Evolutionary conservation across 1,140 invertebrate species (phyloP), one percentile per base, ranked within the genome.

Genomic region (Zaprionus lachaisei): DNA sequence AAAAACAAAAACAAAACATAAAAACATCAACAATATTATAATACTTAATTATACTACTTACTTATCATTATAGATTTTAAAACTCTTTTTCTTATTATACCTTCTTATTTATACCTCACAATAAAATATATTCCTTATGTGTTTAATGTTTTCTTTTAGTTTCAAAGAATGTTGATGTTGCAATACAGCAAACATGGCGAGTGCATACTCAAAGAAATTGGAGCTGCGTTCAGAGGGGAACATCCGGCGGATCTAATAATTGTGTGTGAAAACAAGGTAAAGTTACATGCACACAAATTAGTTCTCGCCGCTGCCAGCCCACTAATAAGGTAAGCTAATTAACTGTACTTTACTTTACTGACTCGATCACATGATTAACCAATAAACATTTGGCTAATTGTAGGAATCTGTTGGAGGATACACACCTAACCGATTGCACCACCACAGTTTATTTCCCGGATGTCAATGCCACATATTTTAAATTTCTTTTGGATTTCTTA

Each of bases 121-220:
- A 11, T 17, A 49, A 20, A 55, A 55, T 17, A 49, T 63, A 20
- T 34, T 31, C 15, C 2, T 34, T n/a, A 26, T 17, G 24, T 31
- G n/a, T 24, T 44, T 49, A 9, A 9, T 17, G 24, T 55, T 41
- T 55, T 54, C 28, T 28, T 51, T 60, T 92, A 94, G 94, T 94
- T 93, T 93, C 95, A 95, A 92, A 94, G 92, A 92, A 93, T 97
- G 94, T 95, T 97, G 94, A 97, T 96, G 91, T 95, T 97, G 93
- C 96, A 97, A 94, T 97, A 97, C 94, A 96, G 96, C 94, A 97
- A 97, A 94, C 96, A 97, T 94, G 96, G 96, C 94, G 96, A 96
- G 93, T 97, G 96, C 93, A 95, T 97, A 94, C 95, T 96, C 92
- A 96, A 96, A 91, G 97, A 97, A 94, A 96, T 97, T 92, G 96